Percentiles rank a stretch among this genome's conserved stretches.
Evolutionary conservation across 2,797 vertebrate genomes (phyloP).

Genomic region (Gouania willdenowi): DNA sequence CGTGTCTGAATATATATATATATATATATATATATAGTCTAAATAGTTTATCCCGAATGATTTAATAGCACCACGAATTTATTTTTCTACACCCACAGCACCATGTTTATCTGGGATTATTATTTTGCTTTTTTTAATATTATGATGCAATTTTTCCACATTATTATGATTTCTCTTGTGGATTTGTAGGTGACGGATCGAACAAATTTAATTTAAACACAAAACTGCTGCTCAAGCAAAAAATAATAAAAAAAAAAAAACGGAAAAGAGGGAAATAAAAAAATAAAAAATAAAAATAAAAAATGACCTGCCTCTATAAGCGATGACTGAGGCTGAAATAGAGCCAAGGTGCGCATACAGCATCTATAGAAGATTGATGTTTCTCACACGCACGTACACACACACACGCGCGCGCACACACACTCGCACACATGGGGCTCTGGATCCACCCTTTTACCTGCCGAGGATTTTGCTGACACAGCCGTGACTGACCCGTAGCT

Average conservation of each 20-base stretch:
- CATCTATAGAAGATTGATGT: constrained; percentile 63
- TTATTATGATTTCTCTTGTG: constrained; percentile 33
- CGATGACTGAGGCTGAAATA: constrained; percentile 63
- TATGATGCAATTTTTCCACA: constrained; percentile 16
- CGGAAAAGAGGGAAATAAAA: not conserved
- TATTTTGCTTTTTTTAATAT: constrained; percentile 14
- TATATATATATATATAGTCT: too few species aligned
- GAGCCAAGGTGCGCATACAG: constrained; percentile 48
- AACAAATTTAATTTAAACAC: constrained; percentile 43
- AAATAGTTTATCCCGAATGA: too few species aligned
- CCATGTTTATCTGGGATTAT: constrained; percentile 14
- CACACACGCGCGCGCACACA: too few species aligned
- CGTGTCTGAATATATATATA: not conserved
- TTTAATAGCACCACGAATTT: too few species aligned
- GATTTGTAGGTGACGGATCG: constrained; percentile 48
- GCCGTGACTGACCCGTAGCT: constrained; percentile 97
- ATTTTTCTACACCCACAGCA: constrained; percentile 32
- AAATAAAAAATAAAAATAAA: too few species aligned
- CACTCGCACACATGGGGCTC: constrained; percentile 47
- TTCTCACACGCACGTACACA: too few species aligned
- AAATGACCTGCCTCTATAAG: constrained; percentile 57
- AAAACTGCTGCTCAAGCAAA: constrained; percentile 52
- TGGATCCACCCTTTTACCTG: constrained; percentile 83
- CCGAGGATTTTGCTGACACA: constrained; percentile 99
- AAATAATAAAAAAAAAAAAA: not conserved